Conservation (phyloP, 2,888 invertebrate genomes). For the Drosophila falleni region DNA sequence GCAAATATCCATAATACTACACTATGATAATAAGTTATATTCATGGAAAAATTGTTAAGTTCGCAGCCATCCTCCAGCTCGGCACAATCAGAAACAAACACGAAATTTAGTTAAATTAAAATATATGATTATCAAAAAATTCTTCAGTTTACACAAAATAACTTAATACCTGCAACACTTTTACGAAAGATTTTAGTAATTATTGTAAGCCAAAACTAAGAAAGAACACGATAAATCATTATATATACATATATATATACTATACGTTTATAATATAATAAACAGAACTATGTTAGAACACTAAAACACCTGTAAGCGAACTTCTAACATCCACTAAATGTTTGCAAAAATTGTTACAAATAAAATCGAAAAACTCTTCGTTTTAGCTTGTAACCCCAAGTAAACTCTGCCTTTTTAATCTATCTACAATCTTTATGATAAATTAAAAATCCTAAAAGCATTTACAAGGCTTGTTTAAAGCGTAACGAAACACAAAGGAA, state of each 20-base stretch:
- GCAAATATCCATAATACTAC: conserved; percentile 23
- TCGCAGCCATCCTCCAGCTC: conserved; percentile 18
- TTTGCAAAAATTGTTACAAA: conserved; percentile 62
- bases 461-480: neutral
- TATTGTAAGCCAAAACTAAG: conserved; percentile 61
- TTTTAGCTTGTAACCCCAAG: conserved; percentile 55
- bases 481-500: neutral
- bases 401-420: conserved; percentile 14
- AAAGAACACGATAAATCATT: conserved; percentile 31
- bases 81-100: conserved; percentile 23
- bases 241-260: conserved; percentile 33
- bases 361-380: conserved; percentile 53
- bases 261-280: conserved; percentile 56
- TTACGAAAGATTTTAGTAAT: conserved; percentile 71
- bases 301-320: conserved; percentile 27
- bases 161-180: conserved; percentile 57
- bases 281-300: conserved; percentile 41
- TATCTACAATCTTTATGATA: neutral
- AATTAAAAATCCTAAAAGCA: neutral
- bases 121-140: conserved; percentile 9
- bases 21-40: conserved; percentile 31
- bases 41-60: conserved; percentile 30
- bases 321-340: conserved; percentile 26
- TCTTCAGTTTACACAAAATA: conserved; percentile 31
- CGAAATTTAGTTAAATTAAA: conserved; percentile 24